These are phyloP conservation scores for Ichneumoninae sp. DNA, from an alignment of 2,888 invertebrate species.

Conservation along the genomic window DNA sequence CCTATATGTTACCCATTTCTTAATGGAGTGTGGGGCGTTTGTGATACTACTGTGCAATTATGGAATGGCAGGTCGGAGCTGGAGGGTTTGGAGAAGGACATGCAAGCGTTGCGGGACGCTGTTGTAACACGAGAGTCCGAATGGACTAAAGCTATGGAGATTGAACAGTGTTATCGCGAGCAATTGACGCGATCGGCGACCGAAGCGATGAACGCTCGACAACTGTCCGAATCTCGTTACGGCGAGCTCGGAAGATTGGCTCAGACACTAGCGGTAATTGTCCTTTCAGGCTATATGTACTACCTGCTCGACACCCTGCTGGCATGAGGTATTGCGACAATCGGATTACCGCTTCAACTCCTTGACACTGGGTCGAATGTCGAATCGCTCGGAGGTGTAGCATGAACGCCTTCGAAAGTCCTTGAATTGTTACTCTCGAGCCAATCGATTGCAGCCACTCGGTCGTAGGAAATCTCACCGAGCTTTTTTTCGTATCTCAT, in stretches of 20 bases:
- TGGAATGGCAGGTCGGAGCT: constrained; percentile 76
- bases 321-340: not conserved
- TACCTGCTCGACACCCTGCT: not conserved
- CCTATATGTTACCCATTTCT: not conserved
- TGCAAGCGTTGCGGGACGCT: constrained; percentile 77
- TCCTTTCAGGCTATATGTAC: constrained; percentile 21
- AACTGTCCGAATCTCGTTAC: constrained; percentile 76
- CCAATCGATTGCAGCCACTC: not conserved
- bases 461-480: not conserved
- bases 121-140: constrained; percentile 76
- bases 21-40: not conserved
- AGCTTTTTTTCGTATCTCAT: not conserved
- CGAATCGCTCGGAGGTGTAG: not conserved
- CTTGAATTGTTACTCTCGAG: not conserved
- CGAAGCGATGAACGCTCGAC: constrained; percentile 77
- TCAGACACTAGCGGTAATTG: constrained; percentile 71
- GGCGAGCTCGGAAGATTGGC: constrained; percentile 74
- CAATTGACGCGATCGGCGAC: constrained; percentile 78
- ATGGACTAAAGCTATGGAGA: constrained; percentile 76
- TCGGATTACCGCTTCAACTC: not conserved
- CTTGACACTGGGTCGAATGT: not conserved
- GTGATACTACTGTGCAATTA: not conserved
- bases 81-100: constrained; percentile 77
- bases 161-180: constrained; percentile 78
- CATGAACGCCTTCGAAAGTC: not conserved